A percentile compares a stretch with the other conserved stretches of the same genome.
phyloP scores from a whole-genome alignment of 2,888 invertebrate species.

The Cylloceria caligata region DNA sequence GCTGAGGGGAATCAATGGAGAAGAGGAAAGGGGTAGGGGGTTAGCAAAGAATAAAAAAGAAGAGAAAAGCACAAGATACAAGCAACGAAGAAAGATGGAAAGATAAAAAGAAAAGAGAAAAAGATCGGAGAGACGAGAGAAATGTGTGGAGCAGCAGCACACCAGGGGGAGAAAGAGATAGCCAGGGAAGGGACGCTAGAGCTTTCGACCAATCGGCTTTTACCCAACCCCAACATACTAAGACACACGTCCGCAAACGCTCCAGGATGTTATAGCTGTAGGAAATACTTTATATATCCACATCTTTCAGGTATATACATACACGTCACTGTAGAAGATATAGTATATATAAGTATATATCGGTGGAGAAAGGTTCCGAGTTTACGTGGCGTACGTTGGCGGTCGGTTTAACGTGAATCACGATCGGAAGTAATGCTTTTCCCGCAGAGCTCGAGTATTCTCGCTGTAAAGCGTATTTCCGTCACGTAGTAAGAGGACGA shows the following conservation, averaged over 20 bases:
- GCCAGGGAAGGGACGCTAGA: slow-evolving; percentile 44
- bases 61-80: slow-evolving; percentile 48
- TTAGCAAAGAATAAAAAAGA: slow-evolving; percentile 45
- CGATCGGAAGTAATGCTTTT: slow-evolving; percentile 72
- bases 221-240: slow-evolving; percentile 45
- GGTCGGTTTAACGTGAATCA: slow-evolving; percentile 69
- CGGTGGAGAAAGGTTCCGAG: slow-evolving; percentile 35
- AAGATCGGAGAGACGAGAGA: slow-evolving; percentile 42
- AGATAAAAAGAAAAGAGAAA: slow-evolving; percentile 53
- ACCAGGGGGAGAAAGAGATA: not conserved
- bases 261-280: slow-evolving; percentile 16
- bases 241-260: slow-evolving; percentile 31
- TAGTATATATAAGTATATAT: slow-evolving; percentile 27
- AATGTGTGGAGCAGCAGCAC: slow-evolving; percentile 61
- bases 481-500: slow-evolving; percentile 67
- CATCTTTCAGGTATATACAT: not conserved
- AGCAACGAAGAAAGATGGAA: slow-evolving; percentile 61
- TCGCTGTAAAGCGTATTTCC: slow-evolving; percentile 68
- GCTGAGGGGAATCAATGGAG: slow-evolving; percentile 57
- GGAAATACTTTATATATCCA: slow-evolving; percentile 24
- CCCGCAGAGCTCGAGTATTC: slow-evolving; percentile 61
- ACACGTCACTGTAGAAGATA: slow-evolving; percentile 2
- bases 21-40: not conserved
- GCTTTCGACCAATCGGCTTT: slow-evolving; percentile 65
- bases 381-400: slow-evolving; percentile 63